A percentile compares a stretch with the other conserved stretches of the same genome.
phyloP scores from a whole-genome alignment of 2,888 invertebrate species.

The Alitta virens region DNA sequence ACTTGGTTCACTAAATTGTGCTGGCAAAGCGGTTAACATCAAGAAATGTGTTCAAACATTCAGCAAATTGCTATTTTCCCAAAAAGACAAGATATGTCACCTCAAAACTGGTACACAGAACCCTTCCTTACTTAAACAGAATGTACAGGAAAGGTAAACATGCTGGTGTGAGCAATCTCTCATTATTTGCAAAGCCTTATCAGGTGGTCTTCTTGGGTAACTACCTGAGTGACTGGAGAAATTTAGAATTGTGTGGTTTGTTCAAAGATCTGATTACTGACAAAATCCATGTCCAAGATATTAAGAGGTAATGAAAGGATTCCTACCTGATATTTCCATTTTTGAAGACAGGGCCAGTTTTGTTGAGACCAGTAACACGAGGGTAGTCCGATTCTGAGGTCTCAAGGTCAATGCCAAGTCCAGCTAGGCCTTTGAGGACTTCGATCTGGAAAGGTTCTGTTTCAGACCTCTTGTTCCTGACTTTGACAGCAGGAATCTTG shows the following conservation, averaged over 20 bases:
- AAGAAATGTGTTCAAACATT: too few relatives aligned
- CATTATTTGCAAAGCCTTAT: too few relatives aligned
- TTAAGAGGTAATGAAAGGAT: neutral
- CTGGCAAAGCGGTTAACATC: too few relatives aligned
- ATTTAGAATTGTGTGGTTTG: neutral
- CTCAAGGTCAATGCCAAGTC: slow-evolving; percentile 47
- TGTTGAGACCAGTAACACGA: slow-evolving; percentile 41
- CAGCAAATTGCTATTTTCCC: too few relatives aligned
- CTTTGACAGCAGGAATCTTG: neutral
- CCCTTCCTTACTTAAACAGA: too few relatives aligned
- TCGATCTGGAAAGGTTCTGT: slow-evolving; percentile 47
- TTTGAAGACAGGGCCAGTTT: slow-evolving; percentile 42
- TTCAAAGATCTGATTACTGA: neutral
- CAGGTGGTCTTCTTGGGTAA: too few relatives aligned
- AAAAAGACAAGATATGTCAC: too few relatives aligned
- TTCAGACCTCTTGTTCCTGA: slow-evolving; percentile 32
- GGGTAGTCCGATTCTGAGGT: slow-evolving; percentile 38
- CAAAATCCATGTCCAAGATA: neutral
- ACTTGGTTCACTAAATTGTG: too few relatives aligned
- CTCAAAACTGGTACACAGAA: too few relatives aligned
- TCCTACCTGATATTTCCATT: slow-evolving; percentile 48
- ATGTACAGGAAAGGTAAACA: too few relatives aligned
- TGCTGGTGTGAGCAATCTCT: too few relatives aligned
- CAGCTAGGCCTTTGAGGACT: slow-evolving; percentile 47
- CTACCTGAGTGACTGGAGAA: neutral